Base-by-base conservation (phyloP, 2,113 vertebrate genomes). In the Nibea coibor region DNA sequence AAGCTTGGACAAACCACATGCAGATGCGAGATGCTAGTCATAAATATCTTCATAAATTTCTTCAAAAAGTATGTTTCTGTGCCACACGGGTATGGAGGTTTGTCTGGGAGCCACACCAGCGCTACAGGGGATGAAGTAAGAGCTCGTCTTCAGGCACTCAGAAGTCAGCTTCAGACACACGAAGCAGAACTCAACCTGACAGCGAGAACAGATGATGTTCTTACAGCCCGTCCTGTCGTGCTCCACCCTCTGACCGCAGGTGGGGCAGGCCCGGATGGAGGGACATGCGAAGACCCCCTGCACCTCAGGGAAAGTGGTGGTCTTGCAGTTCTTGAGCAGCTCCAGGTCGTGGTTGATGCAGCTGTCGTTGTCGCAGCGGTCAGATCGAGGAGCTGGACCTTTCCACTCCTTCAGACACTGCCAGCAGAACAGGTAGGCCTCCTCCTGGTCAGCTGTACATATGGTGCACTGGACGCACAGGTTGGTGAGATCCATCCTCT, bases 401-500 rank as follows among this genome's bases (percentile, higher is more conserved):
- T 91, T 93, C 94, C 94, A 94, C 0, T 43, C 1, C 45, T 39
- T 87, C 26, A 19, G 50, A 70, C 94, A 95, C 75, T 91, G 92
- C 93, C 94, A 95, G 72, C 93, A 95, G 73, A 95, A 95, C 28
- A 87, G 45, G 50, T 65, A 87, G 9, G 1, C 5, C 26, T 53
- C 61, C 42, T 74, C 81, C 63, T 24, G 71, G 10, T 77, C 80
- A 0, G 87, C 78, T 3, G 83, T 64, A 0, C 88, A 88, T 7
- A 90, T 19, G 16, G 45, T 42, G 57, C 88, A 90, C 24, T 1
- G 0, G 7, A 82, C 86, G 22, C 89, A 86, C 43, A 90, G 86
- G 65, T 75, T 88, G 28, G 81, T 64, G 2, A 68, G 22, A 28
- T 84, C 1, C 70, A 28, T 71, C 28, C 86, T 82, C 79, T 82